Conservation (phyloP, 2,113 vertebrate species). For the Neoarius graeffei region DNA sequence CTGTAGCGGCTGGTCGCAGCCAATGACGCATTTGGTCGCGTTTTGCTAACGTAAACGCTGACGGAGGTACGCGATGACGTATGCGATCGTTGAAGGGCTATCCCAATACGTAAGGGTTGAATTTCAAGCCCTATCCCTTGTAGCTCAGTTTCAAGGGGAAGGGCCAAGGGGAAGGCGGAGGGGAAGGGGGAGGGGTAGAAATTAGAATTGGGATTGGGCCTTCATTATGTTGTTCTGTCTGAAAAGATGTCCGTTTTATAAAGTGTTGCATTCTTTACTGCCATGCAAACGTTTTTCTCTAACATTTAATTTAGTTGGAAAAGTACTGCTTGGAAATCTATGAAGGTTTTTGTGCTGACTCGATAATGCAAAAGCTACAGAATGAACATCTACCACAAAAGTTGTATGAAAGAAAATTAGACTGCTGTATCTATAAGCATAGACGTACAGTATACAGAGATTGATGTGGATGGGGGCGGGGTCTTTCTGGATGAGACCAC, state of each 20-base stretch:
- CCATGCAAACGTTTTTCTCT: not conserved
- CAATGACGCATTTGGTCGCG: no score
- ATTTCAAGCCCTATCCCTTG: no score
- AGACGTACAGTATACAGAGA: not conserved
- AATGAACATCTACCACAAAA: not conserved
- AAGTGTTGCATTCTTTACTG: not conserved
- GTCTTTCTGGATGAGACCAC: not conserved
- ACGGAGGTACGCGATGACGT: no score
- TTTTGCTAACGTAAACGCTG: no score
- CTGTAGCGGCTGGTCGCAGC: no score
- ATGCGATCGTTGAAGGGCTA: no score
- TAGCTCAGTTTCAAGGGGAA: no score
- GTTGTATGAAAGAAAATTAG: not conserved
- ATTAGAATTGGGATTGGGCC: no score
- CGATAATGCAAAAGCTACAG: not conserved
- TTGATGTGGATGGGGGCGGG: not conserved
- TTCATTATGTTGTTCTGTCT: not conserved
- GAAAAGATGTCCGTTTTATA: not conserved
- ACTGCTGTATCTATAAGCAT: not conserved
- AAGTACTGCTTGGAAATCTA: not conserved
- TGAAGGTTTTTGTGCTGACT: not conserved
- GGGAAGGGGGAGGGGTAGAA: no score
- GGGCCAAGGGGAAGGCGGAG: no score
- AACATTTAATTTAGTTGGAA: not conserved
- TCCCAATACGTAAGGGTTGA: no score